Base-by-base conservation (phyloP, 2,888 invertebrate species). In the Himalopsyche tibetana region DNA sequence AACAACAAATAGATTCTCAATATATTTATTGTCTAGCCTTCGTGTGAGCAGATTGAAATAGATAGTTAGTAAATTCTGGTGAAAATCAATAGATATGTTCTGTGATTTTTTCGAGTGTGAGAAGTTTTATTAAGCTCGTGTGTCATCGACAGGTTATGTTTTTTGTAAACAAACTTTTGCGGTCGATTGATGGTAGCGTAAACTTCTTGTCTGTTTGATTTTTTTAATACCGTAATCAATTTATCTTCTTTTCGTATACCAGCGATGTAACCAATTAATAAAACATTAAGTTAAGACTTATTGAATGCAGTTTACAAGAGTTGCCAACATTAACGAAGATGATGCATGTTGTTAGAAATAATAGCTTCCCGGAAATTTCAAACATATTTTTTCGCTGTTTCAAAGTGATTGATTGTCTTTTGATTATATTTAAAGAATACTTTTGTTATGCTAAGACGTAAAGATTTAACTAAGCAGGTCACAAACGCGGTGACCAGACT, bases 121-220 rank as follows among this genome's bases (percentile, higher is more conserved):
- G 15, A 74, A 74, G 74, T 74, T 74, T 74, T 74, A 74, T 38
- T 38, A 36, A 9, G 36, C 74, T 12, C 74, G 36, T 74, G 38
- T 74, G 38, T 74, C 74, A 74, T 74, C 74, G 74, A 36, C 36
- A 36, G 12, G 74, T 38, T 36, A 36, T 36, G 38, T 28, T 74
- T 74, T 74, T 74, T 74, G 74, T 74, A 74, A 74, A 74, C 74
- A 74, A 38, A 38, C 74, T 38, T 12, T 74, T 74, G 12, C 38
- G 2, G 38, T 38, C 74, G 74, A 74, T 38, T 74, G 74, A 74
- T 36, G 74, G 36, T 38, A 36, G 38, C 74, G 74, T 74, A 74
- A 74, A 74, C 36, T 36, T 36, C 5, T 36, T 0, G n/a, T 63
- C 38, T 15, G 38, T 74, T 74, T 19, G 74, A 74, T 74, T 74